These are phyloP conservation scores for Triplophysa rosa DNA, from an alignment of 2,113 vertebrate species.

Conservation along the genomic window DNA sequence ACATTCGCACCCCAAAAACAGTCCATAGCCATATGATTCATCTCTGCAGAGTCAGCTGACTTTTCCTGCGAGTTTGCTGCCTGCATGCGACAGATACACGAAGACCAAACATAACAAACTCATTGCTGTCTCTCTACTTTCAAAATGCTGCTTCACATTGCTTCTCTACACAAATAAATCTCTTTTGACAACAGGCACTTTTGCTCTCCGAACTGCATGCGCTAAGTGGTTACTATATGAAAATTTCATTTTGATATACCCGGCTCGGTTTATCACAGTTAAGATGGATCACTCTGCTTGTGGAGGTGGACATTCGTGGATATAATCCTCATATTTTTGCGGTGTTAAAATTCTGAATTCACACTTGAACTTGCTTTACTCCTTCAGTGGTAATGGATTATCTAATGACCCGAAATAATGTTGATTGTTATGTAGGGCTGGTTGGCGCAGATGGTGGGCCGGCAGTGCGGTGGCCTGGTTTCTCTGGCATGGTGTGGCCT, in stretches of 20 bases:
- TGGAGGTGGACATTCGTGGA: not conserved
- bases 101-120: constrained; percentile 59
- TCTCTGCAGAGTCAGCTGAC: constrained; percentile 72
- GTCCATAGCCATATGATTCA: constrained; percentile 68
- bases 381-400: not conserved
- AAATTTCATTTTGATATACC: constrained; percentile 60
- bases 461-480: constrained; percentile 33
- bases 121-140: constrained; percentile 44
- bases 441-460: constrained; percentile 23
- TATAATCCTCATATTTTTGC: not conserved
- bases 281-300: not conserved
- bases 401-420: constrained; percentile 3
- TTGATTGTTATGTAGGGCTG: not conserved
- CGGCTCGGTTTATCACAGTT: constrained; percentile 17
- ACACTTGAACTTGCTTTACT: constrained; percentile 1
- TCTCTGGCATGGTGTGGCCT: constrained; percentile 63
- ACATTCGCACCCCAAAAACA: constrained; percentile 56
- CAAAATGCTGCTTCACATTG: constrained; percentile 59
- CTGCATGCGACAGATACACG: constrained; percentile 70
- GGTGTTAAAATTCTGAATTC: not conserved
- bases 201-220: constrained; percentile 22
- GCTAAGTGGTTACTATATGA: constrained; percentile 62
- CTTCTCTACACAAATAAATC: constrained; percentile 62
- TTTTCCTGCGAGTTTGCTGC: constrained; percentile 65
- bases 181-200: constrained; percentile 49